Evolutionary conservation across 2,797 vertebrate species (phyloP).

Genomic region (Thaleichthys pacificus): DNA sequence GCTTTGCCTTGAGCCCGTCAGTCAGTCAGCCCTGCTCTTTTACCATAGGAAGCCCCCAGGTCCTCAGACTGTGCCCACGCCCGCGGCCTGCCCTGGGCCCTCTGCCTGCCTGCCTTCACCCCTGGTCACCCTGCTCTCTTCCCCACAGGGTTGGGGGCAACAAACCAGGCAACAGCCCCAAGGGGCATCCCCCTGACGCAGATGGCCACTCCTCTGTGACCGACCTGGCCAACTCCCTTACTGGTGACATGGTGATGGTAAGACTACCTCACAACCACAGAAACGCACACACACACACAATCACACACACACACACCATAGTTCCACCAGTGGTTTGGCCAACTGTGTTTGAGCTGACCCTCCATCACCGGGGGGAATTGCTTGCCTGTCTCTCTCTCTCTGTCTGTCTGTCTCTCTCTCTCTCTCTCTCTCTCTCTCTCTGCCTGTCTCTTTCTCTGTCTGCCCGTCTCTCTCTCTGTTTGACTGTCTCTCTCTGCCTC

Average conservation of each 20-base stretch:
- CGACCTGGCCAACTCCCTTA: constrained; percentile 96
- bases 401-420: no score
- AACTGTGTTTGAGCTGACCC: background rate
- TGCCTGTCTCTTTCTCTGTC: no score
- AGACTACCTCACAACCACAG: constrained; percentile 51
- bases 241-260: constrained; percentile 99
- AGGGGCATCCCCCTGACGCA: constrained; percentile 88
- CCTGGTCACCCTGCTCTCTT: constrained; percentile 34
- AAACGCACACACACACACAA: background rate
- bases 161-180: constrained; percentile 87
- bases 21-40: constrained; percentile 55
- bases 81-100: constrained; percentile 24
- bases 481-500: no score
- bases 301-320: background rate
- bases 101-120: background rate
- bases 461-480: no score
- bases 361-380: constrained; percentile 10
- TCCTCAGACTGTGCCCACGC: constrained; percentile 40
- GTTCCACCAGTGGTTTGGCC: background rate
- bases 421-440: no score
- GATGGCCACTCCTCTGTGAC: constrained; percentile 91
- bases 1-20: constrained; percentile 35
- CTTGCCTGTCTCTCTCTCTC: background rate
- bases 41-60: constrained; percentile 48
- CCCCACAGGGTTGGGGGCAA: constrained; percentile 81